Percentiles rank a stretch among this genome's conserved stretches.
Conservation (phyloP, 2,797 vertebrate genomes). For the Phataginus tetradactyla region DNA sequence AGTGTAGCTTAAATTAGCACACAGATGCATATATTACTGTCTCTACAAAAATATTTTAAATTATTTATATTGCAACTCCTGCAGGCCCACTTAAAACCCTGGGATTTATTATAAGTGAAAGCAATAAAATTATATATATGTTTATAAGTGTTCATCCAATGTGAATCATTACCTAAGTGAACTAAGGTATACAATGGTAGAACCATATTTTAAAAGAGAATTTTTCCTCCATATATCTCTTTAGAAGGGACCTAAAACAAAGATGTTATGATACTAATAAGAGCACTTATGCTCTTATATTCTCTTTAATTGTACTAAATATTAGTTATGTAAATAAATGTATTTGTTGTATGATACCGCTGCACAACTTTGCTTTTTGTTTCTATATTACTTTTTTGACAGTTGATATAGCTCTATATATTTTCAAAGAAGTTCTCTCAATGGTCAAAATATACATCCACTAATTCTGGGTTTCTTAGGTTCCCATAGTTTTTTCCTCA, state of each 20-base stretch:
- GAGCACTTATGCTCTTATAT: neutral
- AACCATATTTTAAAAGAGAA: neutral
- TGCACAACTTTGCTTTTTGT: neutral
- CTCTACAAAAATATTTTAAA: neutral
- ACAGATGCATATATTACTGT: neutral
- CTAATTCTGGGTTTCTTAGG: neutral
- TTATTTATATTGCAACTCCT: neutral
- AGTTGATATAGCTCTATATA: neutral
- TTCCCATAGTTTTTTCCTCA: neutral
- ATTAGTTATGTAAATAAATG: neutral
- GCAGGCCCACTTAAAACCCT: neutral
- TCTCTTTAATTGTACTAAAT: neutral
- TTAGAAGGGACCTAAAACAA: neutral
- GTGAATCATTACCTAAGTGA: neutral
- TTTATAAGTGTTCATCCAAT: neutral
- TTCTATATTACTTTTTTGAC: neutral
- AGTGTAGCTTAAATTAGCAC: neutral
- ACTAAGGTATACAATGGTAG: neutral
- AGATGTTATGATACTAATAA: neutral
- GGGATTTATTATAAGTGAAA: neutral
- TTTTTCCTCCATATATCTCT: neutral
- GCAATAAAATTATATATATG: neutral
- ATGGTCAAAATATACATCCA: neutral
- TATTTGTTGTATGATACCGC: neutral
- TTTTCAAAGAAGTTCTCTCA: neutral